phyloP scores from a whole-genome alignment of 1,140 invertebrate genomes.

The Aphidius gifuensis region DNA sequence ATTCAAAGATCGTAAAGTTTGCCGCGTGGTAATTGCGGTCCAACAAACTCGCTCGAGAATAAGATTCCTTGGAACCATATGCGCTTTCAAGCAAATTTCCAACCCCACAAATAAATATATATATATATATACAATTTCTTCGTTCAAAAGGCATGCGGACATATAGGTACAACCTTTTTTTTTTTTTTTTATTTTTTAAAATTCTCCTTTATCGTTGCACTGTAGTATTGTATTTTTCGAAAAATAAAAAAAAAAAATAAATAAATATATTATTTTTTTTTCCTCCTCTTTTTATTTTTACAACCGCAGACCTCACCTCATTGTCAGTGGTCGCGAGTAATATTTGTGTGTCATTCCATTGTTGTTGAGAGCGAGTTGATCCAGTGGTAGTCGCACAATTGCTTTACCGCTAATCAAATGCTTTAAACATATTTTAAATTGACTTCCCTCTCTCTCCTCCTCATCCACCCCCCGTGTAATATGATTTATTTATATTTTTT shows the following conservation, averaged over 20 bases:
- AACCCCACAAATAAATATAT: not conserved
- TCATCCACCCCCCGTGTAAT: too few relatives aligned
- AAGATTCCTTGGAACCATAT: too few relatives aligned
- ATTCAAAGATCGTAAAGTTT: slow-evolving; percentile 21
- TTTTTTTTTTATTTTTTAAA: too few relatives aligned
- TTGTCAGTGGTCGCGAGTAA: slow-evolving; percentile 1
- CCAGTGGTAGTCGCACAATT: slow-evolving; percentile 21
- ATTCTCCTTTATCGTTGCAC: too few relatives aligned
- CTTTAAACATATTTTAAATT: slow-evolving; percentile 6
- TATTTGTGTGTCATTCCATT: too few relatives aligned
- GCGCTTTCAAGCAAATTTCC: not conserved
- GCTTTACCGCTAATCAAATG: slow-evolving; percentile 21
- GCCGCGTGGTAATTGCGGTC: slow-evolving; percentile 6
- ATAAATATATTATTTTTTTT: not conserved
- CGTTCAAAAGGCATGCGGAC: too few relatives aligned
- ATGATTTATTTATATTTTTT: not conserved
- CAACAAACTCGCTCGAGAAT: not conserved
- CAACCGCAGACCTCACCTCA: slow-evolving; percentile 5
- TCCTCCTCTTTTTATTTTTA: not conserved
- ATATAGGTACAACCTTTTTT: too few relatives aligned
- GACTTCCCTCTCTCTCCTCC: too few relatives aligned
- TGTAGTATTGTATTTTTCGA: not conserved
- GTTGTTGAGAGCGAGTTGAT: not conserved
- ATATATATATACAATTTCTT: not conserved
- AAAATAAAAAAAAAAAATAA: too few relatives aligned